A percentile compares a stretch with the other conserved stretches of the same genome.
These are phyloP conservation scores for Punctoribates punctum DNA, from an alignment of 2,888 invertebrate genomes.

Conservation along the genomic window DNA sequence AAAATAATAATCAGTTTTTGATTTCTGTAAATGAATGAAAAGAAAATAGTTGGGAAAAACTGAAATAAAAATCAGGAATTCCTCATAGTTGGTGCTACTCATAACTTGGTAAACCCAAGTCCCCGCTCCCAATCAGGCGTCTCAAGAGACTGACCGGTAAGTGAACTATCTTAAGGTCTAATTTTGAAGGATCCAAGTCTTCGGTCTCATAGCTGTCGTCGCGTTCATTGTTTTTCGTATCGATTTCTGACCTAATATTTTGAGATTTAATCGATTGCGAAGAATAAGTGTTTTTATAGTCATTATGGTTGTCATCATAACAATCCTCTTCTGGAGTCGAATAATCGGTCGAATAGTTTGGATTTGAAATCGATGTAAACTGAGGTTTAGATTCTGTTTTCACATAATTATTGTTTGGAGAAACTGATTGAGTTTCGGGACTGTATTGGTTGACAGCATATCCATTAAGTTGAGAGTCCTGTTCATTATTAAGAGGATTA, in stretches of 20 bases:
- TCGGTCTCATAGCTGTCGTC: constrained; percentile 23
- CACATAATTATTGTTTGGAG: background rate
- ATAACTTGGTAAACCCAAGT: constrained; percentile 26
- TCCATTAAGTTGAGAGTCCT: background rate
- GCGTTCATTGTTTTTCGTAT: background rate
- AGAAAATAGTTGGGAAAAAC: background rate
- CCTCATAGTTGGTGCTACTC: background rate
- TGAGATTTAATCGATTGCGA: background rate
- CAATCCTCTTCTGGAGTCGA: constrained; percentile 8
- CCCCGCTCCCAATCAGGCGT: constrained; percentile 26
- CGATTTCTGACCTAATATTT: background rate
- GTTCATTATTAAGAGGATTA: background rate
- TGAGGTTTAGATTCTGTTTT: background rate
- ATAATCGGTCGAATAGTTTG: constrained; percentile 5
- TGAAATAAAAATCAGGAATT: background rate
- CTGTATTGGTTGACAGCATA: background rate
- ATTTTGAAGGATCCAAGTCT: constrained; percentile 39
- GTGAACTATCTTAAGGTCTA: constrained; percentile 42
- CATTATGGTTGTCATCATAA: constrained; percentile 2
- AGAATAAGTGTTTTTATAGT: background rate
- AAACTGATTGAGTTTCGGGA: background rate
- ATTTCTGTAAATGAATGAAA: background rate
- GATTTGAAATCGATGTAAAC: background rate
- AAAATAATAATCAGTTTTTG: background rate
- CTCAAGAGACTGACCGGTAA: constrained; percentile 41